phyloP scores from a whole-genome alignment of 1,140 invertebrate genomes.

The Tetranychus urticae region DNA sequence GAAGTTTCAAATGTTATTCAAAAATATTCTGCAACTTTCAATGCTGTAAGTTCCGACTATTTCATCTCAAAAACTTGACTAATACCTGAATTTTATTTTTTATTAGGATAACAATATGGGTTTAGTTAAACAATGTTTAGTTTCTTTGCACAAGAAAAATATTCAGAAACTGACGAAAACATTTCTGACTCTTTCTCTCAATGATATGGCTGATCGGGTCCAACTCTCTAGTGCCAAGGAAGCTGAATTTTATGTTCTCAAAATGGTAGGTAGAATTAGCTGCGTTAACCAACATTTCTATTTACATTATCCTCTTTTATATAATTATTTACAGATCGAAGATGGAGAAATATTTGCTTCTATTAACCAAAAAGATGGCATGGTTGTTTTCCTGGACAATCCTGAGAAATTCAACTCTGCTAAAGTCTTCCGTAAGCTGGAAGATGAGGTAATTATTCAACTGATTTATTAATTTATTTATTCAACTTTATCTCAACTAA shows the following conservation, averaged over 20 bases:
- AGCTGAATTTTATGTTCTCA: slow-evolving; percentile 78
- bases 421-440: slow-evolving; percentile 53
- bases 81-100: slow-evolving; percentile 7
- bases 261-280: slow-evolving; percentile 36
- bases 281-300: neutral
- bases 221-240: slow-evolving; percentile 53
- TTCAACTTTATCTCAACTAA: slow-evolving; percentile 67
- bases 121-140: slow-evolving; percentile 44
- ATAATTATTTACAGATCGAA: slow-evolving; percentile 46
- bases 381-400: slow-evolving; percentile 87
- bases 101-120: slow-evolving; percentile 41
- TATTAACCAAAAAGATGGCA: slow-evolving; percentile 92
- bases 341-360: slow-evolving; percentile 88
- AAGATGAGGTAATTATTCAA: slow-evolving; percentile 37
- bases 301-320: neutral
- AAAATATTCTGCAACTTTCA: slow-evolving; percentile 54
- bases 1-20: slow-evolving; percentile 35
- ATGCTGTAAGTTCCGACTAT: slow-evolving; percentile 20
- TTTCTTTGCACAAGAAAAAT: slow-evolving; percentile 78
- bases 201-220: slow-evolving; percentile 75
- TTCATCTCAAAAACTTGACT: neutral
- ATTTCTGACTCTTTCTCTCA: slow-evolving; percentile 75
- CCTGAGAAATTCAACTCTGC: slow-evolving; percentile 82
- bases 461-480: slow-evolving; percentile 42
- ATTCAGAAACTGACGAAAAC: slow-evolving; percentile 91